A percentile compares a stretch with the other conserved stretches of the same genome.
Conservation (phyloP, 2,888 invertebrate genomes). For the Euspilapteryx auroguttella region DNA sequence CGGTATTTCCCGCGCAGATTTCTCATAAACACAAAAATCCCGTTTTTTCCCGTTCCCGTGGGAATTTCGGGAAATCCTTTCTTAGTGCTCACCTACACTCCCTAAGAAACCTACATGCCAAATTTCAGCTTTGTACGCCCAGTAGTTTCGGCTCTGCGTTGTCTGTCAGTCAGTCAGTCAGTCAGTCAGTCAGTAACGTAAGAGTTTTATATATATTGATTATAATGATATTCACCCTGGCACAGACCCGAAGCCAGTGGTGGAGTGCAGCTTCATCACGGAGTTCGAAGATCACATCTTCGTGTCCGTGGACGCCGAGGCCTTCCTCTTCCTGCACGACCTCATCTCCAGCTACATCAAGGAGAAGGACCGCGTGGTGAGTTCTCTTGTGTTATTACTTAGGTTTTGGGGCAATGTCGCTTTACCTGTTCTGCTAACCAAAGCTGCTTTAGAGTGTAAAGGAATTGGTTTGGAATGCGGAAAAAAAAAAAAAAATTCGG, state of each 20-base stretch:
- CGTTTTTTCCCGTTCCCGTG: no score
- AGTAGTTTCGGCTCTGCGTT: background rate
- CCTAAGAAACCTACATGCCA: background rate
- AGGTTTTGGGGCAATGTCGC: no score
- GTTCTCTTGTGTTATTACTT: conserved; percentile 10
- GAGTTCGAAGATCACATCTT: conserved; percentile 99
- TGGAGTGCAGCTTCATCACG: conserved; percentile 96
- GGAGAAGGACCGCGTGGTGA: conserved; percentile 85
- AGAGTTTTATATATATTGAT: background rate
- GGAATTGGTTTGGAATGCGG: no score
- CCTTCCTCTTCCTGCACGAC: conserved; percentile 97
- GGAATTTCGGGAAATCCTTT: no score
- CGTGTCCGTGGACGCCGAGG: conserved; percentile 97
- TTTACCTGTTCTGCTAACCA: no score
- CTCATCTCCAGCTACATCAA: conserved; percentile 94
- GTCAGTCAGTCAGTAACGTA: background rate
- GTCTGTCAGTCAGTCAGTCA: background rate
- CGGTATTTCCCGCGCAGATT: no score
- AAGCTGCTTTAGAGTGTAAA: no score
- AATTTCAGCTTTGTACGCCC: background rate
- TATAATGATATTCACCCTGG: background rate
- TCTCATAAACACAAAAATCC: no score
- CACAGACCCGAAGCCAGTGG: conserved; percentile 79
- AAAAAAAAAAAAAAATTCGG: no score
- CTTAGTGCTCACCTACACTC: background rate